phyloP scores from a whole-genome alignment of 2,797 vertebrate species.

The Sebastes diploproa region DNA sequence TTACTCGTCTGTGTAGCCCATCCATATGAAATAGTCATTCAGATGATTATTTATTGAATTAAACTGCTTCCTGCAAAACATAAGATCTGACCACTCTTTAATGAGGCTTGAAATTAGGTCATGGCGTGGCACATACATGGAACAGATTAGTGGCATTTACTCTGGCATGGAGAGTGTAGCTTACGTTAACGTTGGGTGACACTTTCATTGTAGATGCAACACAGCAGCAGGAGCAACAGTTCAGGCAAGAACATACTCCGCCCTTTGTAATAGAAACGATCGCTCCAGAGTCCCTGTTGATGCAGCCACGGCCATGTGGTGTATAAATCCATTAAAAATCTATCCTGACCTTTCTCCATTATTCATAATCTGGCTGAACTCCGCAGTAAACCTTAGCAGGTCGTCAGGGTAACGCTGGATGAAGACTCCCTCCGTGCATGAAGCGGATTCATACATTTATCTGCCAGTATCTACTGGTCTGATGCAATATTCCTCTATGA shows the following conservation, averaged over 20 bases:
- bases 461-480: background rate
- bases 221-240: background rate
- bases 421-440: background rate
- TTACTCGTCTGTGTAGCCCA: background rate
- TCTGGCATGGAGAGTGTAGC: background rate
- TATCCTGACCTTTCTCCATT: slow-evolving; percentile 73
- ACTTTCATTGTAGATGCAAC: slow-evolving; percentile 11
- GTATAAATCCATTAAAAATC: slow-evolving; percentile 67
- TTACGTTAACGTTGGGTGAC: background rate
- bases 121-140: background rate
- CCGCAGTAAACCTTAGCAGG: slow-evolving; percentile 55
- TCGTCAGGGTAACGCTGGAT: slow-evolving; percentile 13
- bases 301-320: slow-evolving; percentile 35
- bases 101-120: slow-evolving; percentile 15
- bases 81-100: background rate
- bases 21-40: background rate
- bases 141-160: slow-evolving; percentile 40
- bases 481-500: background rate
- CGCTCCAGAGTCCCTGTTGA: slow-evolving; percentile 45
- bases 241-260: background rate
- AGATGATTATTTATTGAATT: slow-evolving; percentile 15
- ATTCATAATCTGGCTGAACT: slow-evolving; percentile 72
- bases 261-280: slow-evolving; percentile 28
- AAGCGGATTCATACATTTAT: slow-evolving; percentile 18
- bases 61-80: background rate